Percentiles rank a stretch among this genome's conserved stretches.
phyloP scores from a whole-genome alignment of 2,113 vertebrate genomes.

The mouse (Mus musculus) region GRCm39 chr9:54666001-54666500 shows the following conservation, averaged over 20 bases:
- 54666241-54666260: neutral
- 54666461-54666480: neutral
- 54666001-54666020: neutral
- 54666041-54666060: neutral
- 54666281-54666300: neutral
- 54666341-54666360: neutral
- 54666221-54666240: neutral
- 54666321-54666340: neutral
- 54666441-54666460: neutral
- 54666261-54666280: neutral
- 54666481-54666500: neutral
- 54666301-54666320: neutral
- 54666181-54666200: neutral
- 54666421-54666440: neutral
- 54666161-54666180: neutral
- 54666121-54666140: conserved; percentile 6
- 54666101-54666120: neutral
- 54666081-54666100: neutral
- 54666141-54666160: neutral
- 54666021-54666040: neutral
- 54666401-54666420: neutral
- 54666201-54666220: neutral
- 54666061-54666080: neutral
- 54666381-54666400: conserved; percentile 42
- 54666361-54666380: neutral